Percentiles rank a stretch among this genome's conserved stretches.
These are phyloP conservation scores for Ariopsis seemanni DNA, from an alignment of 2,113 vertebrate species.

Conservation along the genomic window DNA sequence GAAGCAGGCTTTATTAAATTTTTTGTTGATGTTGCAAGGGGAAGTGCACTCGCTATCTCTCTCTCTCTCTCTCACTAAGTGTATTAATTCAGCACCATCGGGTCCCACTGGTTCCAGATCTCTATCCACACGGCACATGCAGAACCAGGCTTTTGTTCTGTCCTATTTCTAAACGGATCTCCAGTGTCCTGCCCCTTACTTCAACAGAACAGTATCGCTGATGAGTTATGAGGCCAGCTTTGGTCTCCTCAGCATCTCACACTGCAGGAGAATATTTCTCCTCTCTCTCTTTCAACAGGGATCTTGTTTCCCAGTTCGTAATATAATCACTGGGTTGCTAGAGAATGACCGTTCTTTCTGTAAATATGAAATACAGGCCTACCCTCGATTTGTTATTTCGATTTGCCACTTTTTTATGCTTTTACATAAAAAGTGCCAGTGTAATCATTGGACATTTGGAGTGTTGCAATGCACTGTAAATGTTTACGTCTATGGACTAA, in stretches of 20 bases:
- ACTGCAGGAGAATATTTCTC: background rate
- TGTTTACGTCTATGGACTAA: conserved; percentile 45
- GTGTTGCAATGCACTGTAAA: conserved; percentile 44
- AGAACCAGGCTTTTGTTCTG: conserved; percentile 46
- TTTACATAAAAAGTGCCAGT: conserved; percentile 20
- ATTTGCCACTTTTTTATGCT: conserved; percentile 38
- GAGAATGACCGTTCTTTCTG: conserved; percentile 25
- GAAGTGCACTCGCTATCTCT: conserved; percentile 25
- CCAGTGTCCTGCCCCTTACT: conserved; percentile 20
- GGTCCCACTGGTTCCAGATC: conserved; percentile 56
- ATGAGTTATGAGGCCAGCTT: conserved; percentile 44
- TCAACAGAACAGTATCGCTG: conserved; percentile 46
- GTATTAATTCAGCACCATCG: conserved; percentile 60
- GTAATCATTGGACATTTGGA: conserved; percentile 45
- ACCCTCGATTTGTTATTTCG: conserved; percentile 13
- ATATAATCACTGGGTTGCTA: conserved; percentile 24
- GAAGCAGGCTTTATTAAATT: conserved; percentile 65
- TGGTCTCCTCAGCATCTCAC: conserved; percentile 28
- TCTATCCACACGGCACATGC: conserved; percentile 30
- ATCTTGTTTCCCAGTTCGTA: conserved; percentile 44
- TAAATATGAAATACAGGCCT: conserved; percentile 29
- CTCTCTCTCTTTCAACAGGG: conserved; percentile 22
- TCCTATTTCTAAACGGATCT: conserved; percentile 40
- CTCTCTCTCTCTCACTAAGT: background rate
- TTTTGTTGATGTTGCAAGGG: conserved; percentile 66